phyloP scores from a whole-genome alignment of 2,797 vertebrate genomes.

The Linurgus olivaceus region DNA sequence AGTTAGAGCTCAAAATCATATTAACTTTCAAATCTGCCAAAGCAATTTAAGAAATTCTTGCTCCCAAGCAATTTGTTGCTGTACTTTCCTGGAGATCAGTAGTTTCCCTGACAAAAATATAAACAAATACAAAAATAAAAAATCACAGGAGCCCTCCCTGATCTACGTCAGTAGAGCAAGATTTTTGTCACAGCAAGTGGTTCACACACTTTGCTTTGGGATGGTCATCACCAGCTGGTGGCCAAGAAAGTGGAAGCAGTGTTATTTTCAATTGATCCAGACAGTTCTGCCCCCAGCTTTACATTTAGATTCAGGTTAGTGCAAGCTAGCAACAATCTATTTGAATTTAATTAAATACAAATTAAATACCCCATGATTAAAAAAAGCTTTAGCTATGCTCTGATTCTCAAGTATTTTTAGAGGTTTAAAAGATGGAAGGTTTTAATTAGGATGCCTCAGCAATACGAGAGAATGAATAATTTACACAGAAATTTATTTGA shows the following conservation, averaged over 20 bases:
- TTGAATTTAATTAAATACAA: not conserved
- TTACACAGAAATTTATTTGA: not conserved
- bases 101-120: not conserved
- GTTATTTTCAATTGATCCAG: not conserved
- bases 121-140: not conserved
- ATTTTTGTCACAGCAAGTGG: not conserved
- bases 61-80: not conserved
- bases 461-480: not conserved
- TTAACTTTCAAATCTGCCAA: not conserved
- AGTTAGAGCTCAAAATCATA: not conserved
- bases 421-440: not conserved
- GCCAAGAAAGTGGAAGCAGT: not conserved
- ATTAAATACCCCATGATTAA: not conserved
- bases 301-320: not conserved
- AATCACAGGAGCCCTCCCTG: not conserved
- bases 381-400: not conserved
- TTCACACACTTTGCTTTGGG: not conserved
- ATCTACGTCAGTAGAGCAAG: not conserved
- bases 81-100: not conserved
- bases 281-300: not conserved
- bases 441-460: slow-evolving; percentile 9
- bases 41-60: not conserved
- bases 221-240: not conserved
- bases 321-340: not conserved
- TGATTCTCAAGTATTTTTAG: not conserved